Conservation (phyloP, 2,113 vertebrate genomes). For the Apodemus sylvaticus region DNA sequence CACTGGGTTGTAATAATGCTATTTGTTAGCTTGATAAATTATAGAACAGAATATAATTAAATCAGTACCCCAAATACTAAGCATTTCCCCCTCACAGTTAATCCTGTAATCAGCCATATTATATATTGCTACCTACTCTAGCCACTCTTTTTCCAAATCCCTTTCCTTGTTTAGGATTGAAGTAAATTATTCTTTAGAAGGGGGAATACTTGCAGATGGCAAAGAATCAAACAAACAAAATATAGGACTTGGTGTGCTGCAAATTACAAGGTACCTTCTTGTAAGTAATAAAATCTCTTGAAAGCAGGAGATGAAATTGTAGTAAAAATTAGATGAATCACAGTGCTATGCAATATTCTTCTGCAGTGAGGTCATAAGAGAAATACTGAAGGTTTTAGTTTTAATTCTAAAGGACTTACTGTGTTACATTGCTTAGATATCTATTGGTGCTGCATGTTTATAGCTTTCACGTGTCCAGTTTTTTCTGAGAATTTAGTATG, state of each 20-base stretch:
- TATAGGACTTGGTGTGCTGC: not conserved
- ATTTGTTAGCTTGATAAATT: constrained; percentile 58
- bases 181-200: not conserved
- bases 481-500: not conserved
- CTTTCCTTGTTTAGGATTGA: not conserved
- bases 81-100: not conserved
- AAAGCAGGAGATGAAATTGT: not conserved
- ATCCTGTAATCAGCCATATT: not conserved
- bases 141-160: not conserved
- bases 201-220: not conserved
- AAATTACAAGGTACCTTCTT: not conserved
- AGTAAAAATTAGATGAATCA: not conserved
- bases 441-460: not conserved
- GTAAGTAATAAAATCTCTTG: constrained; percentile 34
- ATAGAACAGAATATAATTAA: constrained; percentile 46
- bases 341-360: not conserved
- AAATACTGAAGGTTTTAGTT: not conserved
- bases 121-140: not conserved
- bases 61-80: constrained; percentile 20
- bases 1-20: not conserved
- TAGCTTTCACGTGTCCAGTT: not conserved
- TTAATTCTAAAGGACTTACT: not conserved
- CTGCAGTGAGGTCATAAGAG: not conserved
- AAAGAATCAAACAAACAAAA: not conserved
- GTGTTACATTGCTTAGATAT: constrained; percentile 18